These are phyloP conservation scores for Zaprionus camerounensis DNA, from an alignment of 1,140 invertebrate species.

Conservation along the genomic window DNA sequence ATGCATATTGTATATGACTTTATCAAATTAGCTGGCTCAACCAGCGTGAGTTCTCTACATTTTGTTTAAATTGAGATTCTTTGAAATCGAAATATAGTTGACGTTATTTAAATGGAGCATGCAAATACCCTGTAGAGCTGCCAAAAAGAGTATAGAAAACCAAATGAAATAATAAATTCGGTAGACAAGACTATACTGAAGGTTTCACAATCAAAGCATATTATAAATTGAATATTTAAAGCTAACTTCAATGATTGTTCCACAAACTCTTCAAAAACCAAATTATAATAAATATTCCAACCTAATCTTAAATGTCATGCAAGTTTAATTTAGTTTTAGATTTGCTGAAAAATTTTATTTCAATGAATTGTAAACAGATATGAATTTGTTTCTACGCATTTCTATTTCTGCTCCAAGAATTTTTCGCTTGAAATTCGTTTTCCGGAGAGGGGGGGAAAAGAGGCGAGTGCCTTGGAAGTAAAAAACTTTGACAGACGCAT, in stretches of 20 bases:
- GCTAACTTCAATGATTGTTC: too few relatives aligned
- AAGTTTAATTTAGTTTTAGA: not conserved
- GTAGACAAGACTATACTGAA: too few relatives aligned
- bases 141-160: not conserved
- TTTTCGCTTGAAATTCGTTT: not conserved
- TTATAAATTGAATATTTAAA: too few relatives aligned
- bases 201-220: too few relatives aligned
- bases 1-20: not conserved
- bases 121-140: slow-evolving; percentile 11
- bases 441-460: not conserved
- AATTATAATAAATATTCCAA: not conserved
- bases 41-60: too few relatives aligned
- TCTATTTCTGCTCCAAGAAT: not conserved
- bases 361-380: not conserved
- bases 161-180: too few relatives aligned
- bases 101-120: not conserved
- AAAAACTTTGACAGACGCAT: slow-evolving; percentile 26
- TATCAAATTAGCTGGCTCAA: not conserved
- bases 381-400: not conserved
- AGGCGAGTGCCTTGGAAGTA: not conserved
- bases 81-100: too few relatives aligned
- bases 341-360: not conserved
- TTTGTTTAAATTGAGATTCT: too few relatives aligned
- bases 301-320: not conserved
- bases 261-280: too few relatives aligned